A percentile compares a stretch with the other conserved stretches of the same genome.
Evolutionary conservation across 2,113 vertebrate species (phyloP).

Genomic region (Rhombomys opimus): DNA sequence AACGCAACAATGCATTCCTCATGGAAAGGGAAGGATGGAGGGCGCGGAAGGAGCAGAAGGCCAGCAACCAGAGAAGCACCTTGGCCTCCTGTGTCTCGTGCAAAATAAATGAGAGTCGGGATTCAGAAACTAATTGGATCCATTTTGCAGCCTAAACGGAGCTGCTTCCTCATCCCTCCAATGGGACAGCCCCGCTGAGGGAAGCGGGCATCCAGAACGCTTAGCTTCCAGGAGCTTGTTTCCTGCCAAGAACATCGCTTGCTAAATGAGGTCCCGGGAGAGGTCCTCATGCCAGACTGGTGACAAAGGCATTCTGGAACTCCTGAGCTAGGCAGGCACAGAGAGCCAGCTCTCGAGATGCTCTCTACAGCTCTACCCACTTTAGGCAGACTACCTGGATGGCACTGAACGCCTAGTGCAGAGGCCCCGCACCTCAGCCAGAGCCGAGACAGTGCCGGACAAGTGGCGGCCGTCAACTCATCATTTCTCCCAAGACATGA

Average conservation of each 20-base stretch:
- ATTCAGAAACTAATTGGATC: constrained; percentile 38
- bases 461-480: rapidly evolving
- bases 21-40: neutral
- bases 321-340: neutral
- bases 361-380: neutral
- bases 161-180: constrained; percentile 18
- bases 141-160: constrained; percentile 41
- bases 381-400: neutral
- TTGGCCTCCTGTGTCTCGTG: neutral
- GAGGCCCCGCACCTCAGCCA: neutral
- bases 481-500: neutral
- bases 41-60: neutral
- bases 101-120: constrained; percentile 32
- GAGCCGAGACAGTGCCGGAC: neutral
- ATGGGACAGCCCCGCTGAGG: neutral
- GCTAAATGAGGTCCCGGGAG: constrained; percentile 67
- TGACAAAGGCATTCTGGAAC: neutral
- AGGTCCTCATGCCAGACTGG: neutral
- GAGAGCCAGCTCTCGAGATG: neutral
- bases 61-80: neutral
- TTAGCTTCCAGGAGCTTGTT: neutral
- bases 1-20: neutral
- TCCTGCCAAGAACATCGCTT: neutral
- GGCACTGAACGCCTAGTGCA: rapidly evolving
- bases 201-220: neutral